Conservation (phyloP, 2,888 invertebrate genomes). For the Drosophila antonietae region DNA sequence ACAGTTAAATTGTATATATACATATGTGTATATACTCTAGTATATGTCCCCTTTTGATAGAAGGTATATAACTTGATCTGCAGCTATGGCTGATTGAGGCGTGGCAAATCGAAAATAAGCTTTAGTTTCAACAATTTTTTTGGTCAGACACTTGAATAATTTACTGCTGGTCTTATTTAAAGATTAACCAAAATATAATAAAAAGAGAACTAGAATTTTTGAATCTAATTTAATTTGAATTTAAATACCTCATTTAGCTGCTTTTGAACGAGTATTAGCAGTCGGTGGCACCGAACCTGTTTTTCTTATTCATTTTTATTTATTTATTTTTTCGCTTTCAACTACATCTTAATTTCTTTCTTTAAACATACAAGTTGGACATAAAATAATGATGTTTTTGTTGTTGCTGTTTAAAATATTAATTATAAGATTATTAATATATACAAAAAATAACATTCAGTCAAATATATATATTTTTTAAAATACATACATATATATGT, state of each 20-base stretch:
- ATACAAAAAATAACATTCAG: constrained; percentile 77
- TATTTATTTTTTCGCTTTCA: neutral
- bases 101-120: too few relatives aligned
- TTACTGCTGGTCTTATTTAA: too few relatives aligned
- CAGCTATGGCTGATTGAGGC: neutral
- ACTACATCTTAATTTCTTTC: constrained; percentile 25
- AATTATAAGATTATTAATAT: constrained; percentile 54
- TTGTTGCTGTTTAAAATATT: constrained; percentile 54
- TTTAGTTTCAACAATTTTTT: too few relatives aligned
- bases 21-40: too few relatives aligned
- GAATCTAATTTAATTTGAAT: too few relatives aligned
- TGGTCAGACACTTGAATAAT: too few relatives aligned
- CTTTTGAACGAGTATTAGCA: constrained; percentile 4
- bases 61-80: neutral
- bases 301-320: neutral
- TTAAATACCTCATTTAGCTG: neutral
- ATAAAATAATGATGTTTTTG: constrained; percentile 24
- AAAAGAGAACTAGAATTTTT: too few relatives aligned
- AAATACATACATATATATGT: constrained; percentile 23
- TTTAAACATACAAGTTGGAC: constrained; percentile 49
- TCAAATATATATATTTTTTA: constrained; percentile 66
- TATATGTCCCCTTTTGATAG: neutral
- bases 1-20: neutral
- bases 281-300: neutral
- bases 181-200: too few relatives aligned